A percentile compares a stretch with the other conserved stretches of the same genome.
Conservation (phyloP, 2,888 invertebrate species). For the Neuroscelio doddi region DNA sequence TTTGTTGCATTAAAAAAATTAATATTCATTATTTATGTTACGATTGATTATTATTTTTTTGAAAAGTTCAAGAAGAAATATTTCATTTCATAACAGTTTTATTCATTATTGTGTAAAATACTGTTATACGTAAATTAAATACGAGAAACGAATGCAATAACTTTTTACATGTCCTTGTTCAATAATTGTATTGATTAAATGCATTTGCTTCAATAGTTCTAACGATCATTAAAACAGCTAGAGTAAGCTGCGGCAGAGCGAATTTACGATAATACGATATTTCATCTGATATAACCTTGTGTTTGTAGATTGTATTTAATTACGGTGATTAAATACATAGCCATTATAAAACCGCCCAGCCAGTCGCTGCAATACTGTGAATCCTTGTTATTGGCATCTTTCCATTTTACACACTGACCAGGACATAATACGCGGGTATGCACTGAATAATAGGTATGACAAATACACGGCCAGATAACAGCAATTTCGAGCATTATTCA, state of each 20-base stretch:
- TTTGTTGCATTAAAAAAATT: no score
- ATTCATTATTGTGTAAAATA: no score
- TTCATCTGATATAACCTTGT: slow-evolving; percentile 18
- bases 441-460: slow-evolving; percentile 27
- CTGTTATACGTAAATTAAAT: no score
- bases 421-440: slow-evolving; percentile 5
- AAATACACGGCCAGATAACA: slow-evolving; percentile 33
- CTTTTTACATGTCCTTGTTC: no score
- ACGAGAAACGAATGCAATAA: no score
- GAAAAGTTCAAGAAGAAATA: no score
- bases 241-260: slow-evolving; percentile 21
- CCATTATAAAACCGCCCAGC: slow-evolving; percentile 24
- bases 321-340: slow-evolving; percentile 33
- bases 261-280: slow-evolving; percentile 33
- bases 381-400: slow-evolving; percentile 40
- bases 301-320: slow-evolving; percentile 41
- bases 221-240: no score
- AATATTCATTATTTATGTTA: no score
- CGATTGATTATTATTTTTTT: no score
- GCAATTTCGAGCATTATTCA: slow-evolving; percentile 27
- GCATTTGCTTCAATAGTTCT: no score
- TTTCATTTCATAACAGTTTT: no score
- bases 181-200: no score
- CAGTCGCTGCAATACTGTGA: slow-evolving; percentile 13
- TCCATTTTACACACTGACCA: slow-evolving; percentile 28